Percentiles rank a stretch among this genome's conserved stretches.
phyloP scores from a whole-genome alignment of 1,140 invertebrate genomes.

The Drosophila ambigua region DNA sequence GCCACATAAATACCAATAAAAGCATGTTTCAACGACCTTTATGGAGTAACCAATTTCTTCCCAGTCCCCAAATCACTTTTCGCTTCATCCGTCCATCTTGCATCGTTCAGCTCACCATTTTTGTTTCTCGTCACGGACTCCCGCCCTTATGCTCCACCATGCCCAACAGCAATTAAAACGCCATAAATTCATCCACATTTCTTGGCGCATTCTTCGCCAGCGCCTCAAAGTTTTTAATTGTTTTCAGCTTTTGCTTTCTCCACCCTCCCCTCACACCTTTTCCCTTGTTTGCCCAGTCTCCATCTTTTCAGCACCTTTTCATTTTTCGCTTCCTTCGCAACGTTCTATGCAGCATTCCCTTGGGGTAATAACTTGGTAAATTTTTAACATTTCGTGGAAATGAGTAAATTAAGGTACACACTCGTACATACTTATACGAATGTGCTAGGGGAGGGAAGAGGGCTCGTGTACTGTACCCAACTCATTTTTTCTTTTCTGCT shows the following conservation, averaged over 20 bases:
- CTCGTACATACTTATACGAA: slow-evolving; percentile 14
- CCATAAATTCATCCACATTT: slow-evolving; percentile 68
- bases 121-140: background rate
- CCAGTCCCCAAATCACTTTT: no score
- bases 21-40: no score
- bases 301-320: background rate
- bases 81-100: no score
- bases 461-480: no score
- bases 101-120: background rate
- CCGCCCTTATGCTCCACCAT: background rate
- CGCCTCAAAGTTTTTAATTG: slow-evolving; percentile 72
- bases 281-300: no score
- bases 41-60: no score
- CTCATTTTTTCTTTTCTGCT: no score
- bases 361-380: slow-evolving; percentile 70
- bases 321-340: slow-evolving; percentile 9
- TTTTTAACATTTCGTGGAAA: slow-evolving; percentile 72
- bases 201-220: slow-evolving; percentile 58
- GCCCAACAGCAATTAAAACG: slow-evolving; percentile 62
- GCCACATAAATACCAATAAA: no score
- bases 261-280: background rate
- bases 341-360: slow-evolving; percentile 28
- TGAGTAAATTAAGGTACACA: slow-evolving; percentile 68
- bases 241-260: slow-evolving; percentile 38
- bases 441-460: no score